phyloP scores from a whole-genome alignment of 2,888 invertebrate species.

The Nineta flava region DNA sequence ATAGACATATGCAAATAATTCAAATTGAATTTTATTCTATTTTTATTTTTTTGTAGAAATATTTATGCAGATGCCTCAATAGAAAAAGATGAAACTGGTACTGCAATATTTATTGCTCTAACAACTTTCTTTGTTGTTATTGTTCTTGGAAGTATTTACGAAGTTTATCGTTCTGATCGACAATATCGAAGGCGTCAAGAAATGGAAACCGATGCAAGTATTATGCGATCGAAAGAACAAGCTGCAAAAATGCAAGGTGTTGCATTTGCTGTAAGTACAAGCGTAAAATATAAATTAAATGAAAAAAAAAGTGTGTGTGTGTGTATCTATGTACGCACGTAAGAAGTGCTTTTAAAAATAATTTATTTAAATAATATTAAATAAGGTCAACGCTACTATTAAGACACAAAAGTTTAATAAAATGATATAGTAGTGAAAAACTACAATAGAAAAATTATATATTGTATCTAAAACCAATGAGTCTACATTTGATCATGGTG shows the following conservation, averaged over 20 bases:
- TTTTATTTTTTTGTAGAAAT: conserved; percentile 25
- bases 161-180: conserved; percentile 60
- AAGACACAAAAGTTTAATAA: too few relatives aligned
- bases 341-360: too few relatives aligned
- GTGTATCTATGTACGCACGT: too few relatives aligned
- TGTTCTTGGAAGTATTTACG: conserved; percentile 49
- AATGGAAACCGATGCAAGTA: conserved; percentile 59
- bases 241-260: conserved; percentile 40
- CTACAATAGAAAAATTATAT: too few relatives aligned
- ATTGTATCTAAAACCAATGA: too few relatives aligned
- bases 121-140: conserved; percentile 58
- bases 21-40: not conserved
- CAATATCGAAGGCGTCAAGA: conserved; percentile 55
- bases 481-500: too few relatives aligned
- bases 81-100: conserved; percentile 61
- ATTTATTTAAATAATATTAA: too few relatives aligned
- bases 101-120: conserved; percentile 65
- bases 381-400: too few relatives aligned
- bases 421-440: too few relatives aligned
- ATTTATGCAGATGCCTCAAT: conserved; percentile 54
- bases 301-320: too few relatives aligned
- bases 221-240: conserved; percentile 57
- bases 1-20: not conserved
- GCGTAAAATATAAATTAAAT: too few relatives aligned
- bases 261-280: too few relatives aligned